Conservation (phyloP, 1,140 invertebrate genomes). For the Sycophaga agraensis region DNA sequence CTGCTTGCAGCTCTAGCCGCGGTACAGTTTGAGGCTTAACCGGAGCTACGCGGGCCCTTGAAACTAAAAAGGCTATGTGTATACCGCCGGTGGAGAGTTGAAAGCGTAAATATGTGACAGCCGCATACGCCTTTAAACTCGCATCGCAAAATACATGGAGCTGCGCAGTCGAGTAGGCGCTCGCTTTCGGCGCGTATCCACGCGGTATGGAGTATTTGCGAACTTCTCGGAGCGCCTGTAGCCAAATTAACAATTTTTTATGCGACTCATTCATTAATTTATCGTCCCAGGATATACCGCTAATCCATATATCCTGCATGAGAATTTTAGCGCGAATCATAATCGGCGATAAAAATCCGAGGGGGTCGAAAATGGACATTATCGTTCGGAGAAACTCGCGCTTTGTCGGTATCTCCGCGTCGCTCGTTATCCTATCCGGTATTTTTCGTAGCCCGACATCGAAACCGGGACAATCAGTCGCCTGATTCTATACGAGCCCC, state of each 20-base stretch:
- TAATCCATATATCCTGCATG: background rate
- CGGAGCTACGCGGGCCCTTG: no score
- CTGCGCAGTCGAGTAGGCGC: background rate
- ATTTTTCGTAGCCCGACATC: no score
- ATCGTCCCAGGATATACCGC: background rate
- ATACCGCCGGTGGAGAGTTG: no score
- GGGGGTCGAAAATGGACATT: constrained; percentile 1
- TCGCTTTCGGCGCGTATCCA: background rate
- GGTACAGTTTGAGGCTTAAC: no score
- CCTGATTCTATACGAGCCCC: no score
- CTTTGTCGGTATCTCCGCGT: no score
- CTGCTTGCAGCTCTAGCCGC: no score
- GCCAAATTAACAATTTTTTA: constrained; percentile 1
- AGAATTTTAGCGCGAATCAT: background rate
- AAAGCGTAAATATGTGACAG: background rate
- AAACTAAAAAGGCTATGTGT: no score
- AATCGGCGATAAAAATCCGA: background rate
- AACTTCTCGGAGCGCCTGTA: background rate
- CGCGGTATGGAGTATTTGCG: background rate
- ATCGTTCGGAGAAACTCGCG: background rate
- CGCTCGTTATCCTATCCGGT: no score
- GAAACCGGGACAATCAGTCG: no score
- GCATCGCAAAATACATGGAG: no score
- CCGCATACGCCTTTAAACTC: no score
- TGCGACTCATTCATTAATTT: background rate